A percentile compares a stretch with the other conserved stretches of the same genome.
These are phyloP conservation scores for Percopsis omiscomaycus DNA, from an alignment of 2,797 vertebrate species.

Conservation along the genomic window DNA sequence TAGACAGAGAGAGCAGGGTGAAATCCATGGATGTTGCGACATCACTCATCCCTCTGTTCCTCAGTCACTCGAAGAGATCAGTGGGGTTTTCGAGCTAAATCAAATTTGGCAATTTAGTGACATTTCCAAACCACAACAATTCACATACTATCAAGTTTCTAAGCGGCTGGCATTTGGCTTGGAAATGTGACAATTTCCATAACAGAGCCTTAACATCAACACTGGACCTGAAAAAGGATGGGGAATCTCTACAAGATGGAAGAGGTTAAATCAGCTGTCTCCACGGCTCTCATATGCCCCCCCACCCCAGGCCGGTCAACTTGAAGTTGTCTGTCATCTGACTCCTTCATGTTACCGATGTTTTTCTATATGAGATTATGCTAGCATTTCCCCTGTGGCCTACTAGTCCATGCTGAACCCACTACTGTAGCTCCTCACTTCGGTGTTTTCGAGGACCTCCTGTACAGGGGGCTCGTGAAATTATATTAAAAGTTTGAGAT, in stretches of 20 bases:
- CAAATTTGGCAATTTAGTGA: slow-evolving; percentile 58
- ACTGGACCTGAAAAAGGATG: slow-evolving; percentile 43
- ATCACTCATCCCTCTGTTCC: slow-evolving; percentile 10
- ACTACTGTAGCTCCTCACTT: neutral
- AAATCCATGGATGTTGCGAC: neutral
- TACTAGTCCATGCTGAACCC: neutral
- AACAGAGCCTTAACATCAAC: slow-evolving; percentile 61
- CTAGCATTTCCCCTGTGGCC: neutral
- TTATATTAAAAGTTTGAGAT: no score
- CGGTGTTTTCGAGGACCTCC: no score
- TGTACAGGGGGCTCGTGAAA: no score
- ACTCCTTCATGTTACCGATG: slow-evolving; percentile 4
- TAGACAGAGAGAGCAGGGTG: slow-evolving; percentile 44
- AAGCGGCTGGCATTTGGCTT: slow-evolving; percentile 74
- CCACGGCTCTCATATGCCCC: slow-evolving; percentile 6
- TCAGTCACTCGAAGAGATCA: slow-evolving; percentile 26
- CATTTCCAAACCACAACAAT: slow-evolving; percentile 68
- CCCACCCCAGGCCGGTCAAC: neutral
- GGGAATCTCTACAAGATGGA: slow-evolving; percentile 31
- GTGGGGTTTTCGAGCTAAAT: slow-evolving; percentile 44
- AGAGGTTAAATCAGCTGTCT: slow-evolving; percentile 49
- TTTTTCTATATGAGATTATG: neutral
- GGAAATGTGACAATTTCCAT: slow-evolving; percentile 84
- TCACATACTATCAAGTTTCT: slow-evolving; percentile 64
- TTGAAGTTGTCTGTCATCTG: slow-evolving; percentile 1